phyloP scores from a whole-genome alignment of 2,797 vertebrate species.

The Kryptolebias ocellatus region DNA sequence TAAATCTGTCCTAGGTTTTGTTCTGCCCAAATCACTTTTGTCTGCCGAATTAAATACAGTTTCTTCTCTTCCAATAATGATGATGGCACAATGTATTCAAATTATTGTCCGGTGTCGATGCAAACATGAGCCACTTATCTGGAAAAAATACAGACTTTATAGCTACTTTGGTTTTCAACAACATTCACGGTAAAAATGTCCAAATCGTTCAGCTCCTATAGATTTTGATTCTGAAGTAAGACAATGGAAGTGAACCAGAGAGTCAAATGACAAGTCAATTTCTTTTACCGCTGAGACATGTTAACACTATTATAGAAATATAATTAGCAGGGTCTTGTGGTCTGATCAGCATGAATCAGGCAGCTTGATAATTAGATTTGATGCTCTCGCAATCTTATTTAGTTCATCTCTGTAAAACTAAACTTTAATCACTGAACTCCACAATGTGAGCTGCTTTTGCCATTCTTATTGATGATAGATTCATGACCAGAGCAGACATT shows the following conservation, averaged over 20 bases:
- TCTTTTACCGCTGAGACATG: not conserved
- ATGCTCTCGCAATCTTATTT: constrained; percentile 33
- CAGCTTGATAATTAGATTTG: constrained; percentile 38
- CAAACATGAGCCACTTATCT: no score
- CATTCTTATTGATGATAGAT: constrained; percentile 57
- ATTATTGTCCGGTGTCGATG: no score
- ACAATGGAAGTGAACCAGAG: not conserved
- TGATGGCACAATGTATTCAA: not conserved
- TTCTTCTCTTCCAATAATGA: not conserved
- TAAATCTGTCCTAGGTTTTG: not conserved
- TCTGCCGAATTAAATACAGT: not conserved
- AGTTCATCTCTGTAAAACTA: constrained; percentile 43
- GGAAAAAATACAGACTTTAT: not conserved
- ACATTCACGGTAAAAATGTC: no score
- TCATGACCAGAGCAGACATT: constrained; percentile 49
- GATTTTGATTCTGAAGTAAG: not conserved
- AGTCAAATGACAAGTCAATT: constrained; percentile 3
- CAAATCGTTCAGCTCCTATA: no score
- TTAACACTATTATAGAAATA: constrained; percentile 20
- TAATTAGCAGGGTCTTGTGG: constrained; percentile 22
- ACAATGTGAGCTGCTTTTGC: constrained; percentile 33
- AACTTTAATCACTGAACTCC: constrained; percentile 42
- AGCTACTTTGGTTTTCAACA: not conserved
- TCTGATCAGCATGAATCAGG: constrained; percentile 14
- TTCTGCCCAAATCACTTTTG: not conserved